phyloP scores from a whole-genome alignment of 2,113 vertebrate genomes.

The Entomyzon cyanotis region DNA sequence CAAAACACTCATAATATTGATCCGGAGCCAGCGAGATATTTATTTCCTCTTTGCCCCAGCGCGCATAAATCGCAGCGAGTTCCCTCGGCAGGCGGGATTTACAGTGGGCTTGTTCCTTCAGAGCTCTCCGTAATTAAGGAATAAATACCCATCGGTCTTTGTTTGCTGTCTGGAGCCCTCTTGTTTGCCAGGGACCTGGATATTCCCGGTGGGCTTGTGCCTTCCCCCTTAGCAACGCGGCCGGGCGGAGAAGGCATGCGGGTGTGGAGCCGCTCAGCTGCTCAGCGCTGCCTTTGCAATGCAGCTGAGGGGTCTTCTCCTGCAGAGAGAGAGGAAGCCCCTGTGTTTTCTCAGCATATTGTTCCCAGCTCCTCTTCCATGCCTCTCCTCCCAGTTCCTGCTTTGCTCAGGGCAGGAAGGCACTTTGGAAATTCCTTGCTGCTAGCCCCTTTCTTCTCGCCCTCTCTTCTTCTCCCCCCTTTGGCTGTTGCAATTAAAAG shows the following conservation, averaged over 20 bases:
- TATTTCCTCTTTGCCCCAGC: conserved; percentile 72
- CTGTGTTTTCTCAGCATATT: conserved; percentile 77
- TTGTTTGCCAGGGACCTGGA: conserved; percentile 54
- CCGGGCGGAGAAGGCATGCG: conserved; percentile 87
- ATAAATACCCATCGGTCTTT: conserved; percentile 71
- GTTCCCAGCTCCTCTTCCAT: conserved; percentile 84
- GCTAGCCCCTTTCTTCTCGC: conserved; percentile 79
- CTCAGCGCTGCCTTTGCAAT: conserved; percentile 79
- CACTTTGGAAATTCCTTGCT: conserved; percentile 90
- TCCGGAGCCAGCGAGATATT: conserved; percentile 77
- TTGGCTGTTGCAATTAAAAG: conserved; percentile 54
- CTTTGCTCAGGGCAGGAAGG: conserved; percentile 82
- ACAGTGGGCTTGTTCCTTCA: conserved; percentile 69
- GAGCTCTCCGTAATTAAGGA: conserved; percentile 75
- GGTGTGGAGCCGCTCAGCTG: conserved; percentile 75
- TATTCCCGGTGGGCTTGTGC: conserved; percentile 31
- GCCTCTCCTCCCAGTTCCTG: conserved; percentile 82
- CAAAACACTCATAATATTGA: conserved; percentile 80
- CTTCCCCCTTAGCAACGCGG: conserved; percentile 85
- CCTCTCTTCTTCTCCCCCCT: conserved; percentile 6
- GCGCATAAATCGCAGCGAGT: conserved; percentile 65
- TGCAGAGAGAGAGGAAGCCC: conserved; percentile 80
- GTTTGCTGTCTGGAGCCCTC: conserved; percentile 65
- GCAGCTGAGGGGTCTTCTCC: conserved; percentile 72
- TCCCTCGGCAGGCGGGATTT: conserved; percentile 54